phyloP scores from a whole-genome alignment of 2,888 invertebrate genomes.

The Platycnemis pennipes region DNA sequence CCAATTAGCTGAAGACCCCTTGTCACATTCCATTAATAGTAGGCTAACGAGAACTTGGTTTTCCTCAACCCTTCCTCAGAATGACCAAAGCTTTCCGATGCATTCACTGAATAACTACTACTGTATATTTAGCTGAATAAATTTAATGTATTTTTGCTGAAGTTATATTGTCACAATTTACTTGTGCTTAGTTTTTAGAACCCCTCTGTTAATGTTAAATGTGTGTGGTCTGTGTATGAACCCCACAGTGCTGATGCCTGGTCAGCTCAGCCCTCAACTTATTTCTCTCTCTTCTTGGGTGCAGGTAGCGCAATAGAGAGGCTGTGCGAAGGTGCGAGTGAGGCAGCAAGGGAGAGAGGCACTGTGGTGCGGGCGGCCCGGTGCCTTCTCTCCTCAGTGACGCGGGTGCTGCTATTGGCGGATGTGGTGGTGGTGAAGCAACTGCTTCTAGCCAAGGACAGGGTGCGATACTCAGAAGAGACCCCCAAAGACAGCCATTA shows the following conservation, averaged over 20 bases:
- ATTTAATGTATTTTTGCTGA: too few species aligned
- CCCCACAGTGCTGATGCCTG: too few species aligned
- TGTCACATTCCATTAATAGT: too few species aligned
- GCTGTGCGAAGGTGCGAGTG: conserved; percentile 89
- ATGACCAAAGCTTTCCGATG: too few species aligned
- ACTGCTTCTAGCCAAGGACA: conserved; percentile 96
- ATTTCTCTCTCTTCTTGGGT: conserved; percentile 72
- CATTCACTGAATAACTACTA: too few species aligned
- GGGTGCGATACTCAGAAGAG: conserved; percentile 82
- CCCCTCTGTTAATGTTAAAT: neutral
- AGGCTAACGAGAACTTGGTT: too few species aligned
- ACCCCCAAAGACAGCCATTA: neutral
- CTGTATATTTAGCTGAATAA: too few species aligned
- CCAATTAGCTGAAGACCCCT: too few species aligned
- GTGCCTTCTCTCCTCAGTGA: conserved; percentile 96
- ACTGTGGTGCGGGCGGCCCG: conserved; percentile 95
- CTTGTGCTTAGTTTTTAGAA: too few species aligned
- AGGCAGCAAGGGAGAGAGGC: conserved; percentile 83
- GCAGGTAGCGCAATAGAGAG: conserved; percentile 95
- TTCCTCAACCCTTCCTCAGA: too few species aligned
- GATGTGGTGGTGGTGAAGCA: conserved; percentile 99
- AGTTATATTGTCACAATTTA: too few species aligned
- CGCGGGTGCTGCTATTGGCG: conserved; percentile 95
- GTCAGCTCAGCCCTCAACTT: too few species aligned
- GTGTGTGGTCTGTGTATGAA: neutral